These are phyloP conservation scores for Limanda limanda DNA, from an alignment of 2,113 vertebrate species.

Conservation along the genomic window DNA sequence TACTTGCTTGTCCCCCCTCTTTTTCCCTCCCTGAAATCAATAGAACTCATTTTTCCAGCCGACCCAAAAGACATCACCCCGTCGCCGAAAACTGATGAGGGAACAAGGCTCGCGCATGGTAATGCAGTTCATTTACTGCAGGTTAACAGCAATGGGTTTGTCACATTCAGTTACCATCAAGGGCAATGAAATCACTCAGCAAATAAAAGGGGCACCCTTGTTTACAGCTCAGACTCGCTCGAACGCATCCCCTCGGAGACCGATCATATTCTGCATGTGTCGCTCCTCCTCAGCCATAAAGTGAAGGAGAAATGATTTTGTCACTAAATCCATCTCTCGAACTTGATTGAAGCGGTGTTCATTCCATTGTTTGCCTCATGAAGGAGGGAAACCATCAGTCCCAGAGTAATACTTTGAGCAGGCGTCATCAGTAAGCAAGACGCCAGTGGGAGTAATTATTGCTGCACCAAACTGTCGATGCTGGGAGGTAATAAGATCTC, in stretches of 20 bases:
- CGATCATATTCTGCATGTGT: constrained; percentile 57
- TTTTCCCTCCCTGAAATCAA: constrained; percentile 63
- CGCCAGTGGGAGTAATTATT: constrained; percentile 81
- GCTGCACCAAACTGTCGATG: constrained; percentile 64
- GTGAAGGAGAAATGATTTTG: constrained; percentile 71
- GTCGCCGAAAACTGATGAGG: constrained; percentile 47
- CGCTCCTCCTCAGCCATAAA: constrained; percentile 55
- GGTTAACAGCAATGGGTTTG: constrained; percentile 60
- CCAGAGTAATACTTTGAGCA: constrained; percentile 70
- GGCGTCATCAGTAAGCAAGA: constrained; percentile 71
- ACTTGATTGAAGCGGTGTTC: constrained; percentile 75
- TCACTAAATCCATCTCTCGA: constrained; percentile 77
- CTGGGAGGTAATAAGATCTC: constrained; percentile 76
- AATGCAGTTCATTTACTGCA: constrained; percentile 67
- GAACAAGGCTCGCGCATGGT: constrained; percentile 42
- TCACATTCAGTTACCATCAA: constrained; percentile 71
- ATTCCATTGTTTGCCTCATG: constrained; percentile 74
- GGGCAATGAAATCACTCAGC: constrained; percentile 60
- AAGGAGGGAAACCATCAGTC: constrained; percentile 70
- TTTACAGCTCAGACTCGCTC: constrained; percentile 54
- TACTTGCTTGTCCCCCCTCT: constrained; percentile 30
- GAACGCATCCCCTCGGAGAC: constrained; percentile 51
- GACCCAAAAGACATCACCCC: constrained; percentile 43
- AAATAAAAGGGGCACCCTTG: constrained; percentile 50
- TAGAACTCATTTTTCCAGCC: constrained; percentile 64